These are phyloP conservation scores for Standfussiana lucernea DNA, from an alignment of 2,888 invertebrate genomes.

Conservation along the genomic window DNA sequence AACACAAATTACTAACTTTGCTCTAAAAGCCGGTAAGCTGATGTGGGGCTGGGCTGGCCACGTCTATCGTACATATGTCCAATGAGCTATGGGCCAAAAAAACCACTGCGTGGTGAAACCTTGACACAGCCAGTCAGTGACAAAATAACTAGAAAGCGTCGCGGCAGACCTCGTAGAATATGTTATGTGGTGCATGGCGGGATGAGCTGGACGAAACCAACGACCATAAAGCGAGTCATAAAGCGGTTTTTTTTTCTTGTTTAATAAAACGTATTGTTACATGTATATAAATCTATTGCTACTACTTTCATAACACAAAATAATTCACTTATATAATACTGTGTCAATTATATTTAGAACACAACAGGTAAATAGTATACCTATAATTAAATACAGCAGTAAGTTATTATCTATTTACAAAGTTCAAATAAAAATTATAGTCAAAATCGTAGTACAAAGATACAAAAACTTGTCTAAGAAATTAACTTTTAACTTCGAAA, in stretches of 20 bases:
- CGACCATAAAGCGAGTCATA: not conserved
- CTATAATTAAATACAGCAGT: conserved; percentile 60
- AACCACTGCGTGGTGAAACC: not conserved
- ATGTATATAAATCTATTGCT: conserved; percentile 78
- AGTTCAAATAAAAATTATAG: conserved; percentile 40
- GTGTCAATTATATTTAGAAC: conserved; percentile 71
- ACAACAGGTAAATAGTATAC: conserved; percentile 66
- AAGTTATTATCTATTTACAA: conserved; percentile 61
- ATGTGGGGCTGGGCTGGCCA: too few species aligned
- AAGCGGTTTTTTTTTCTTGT: not conserved
- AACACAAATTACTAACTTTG: not conserved
- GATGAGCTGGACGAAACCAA: not conserved
- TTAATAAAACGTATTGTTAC: conserved; percentile 61
- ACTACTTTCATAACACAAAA: conserved; percentile 73
- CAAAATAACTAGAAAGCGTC: too few species aligned
- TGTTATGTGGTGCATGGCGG: not conserved
- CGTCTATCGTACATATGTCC: too few species aligned
- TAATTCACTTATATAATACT: conserved; percentile 74
- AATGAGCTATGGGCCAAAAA: too few species aligned
- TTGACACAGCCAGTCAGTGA: too few species aligned
- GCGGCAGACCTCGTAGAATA: not conserved
- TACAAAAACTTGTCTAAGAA: conserved; percentile 40
- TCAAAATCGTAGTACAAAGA: conserved; percentile 43
- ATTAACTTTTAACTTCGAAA: conserved; percentile 22
- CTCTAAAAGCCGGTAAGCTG: not conserved